Evolutionary conservation across 1,140 invertebrate genomes (phyloP).

Genomic region (Anoplophora glabripennis): DNA sequence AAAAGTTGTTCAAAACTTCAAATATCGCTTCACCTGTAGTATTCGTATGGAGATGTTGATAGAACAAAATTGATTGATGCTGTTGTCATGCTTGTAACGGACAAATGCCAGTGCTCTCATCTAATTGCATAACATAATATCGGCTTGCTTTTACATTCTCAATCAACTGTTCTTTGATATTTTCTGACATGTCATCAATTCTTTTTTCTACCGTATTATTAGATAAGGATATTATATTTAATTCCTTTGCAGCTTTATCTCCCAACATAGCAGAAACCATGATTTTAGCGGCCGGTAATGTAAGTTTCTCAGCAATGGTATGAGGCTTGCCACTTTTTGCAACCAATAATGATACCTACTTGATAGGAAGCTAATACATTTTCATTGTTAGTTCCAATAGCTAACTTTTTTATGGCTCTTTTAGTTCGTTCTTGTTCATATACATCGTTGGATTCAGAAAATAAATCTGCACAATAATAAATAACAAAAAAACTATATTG

Average conservation of each 20-base stretch:
- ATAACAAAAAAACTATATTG: too few relatives aligned
- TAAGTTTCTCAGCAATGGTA: too few relatives aligned
- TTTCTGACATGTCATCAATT: constrained; percentile 18
- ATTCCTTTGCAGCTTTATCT: constrained; percentile 2
- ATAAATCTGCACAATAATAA: too few relatives aligned
- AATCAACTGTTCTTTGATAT: constrained; percentile 16
- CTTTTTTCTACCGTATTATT: constrained; percentile 9
- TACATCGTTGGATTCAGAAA: too few relatives aligned
- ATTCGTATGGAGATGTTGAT: background rate
- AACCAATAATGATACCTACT: too few relatives aligned
- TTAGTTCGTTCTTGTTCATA: too few relatives aligned
- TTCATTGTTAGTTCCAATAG: too few relatives aligned
- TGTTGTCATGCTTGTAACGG: too few relatives aligned
- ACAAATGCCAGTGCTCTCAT: constrained; percentile 10
- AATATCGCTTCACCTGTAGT: constrained; percentile 16
- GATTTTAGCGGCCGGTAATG: constrained; percentile 6
- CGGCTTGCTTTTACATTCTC: constrained; percentile 9
- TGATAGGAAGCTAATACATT: too few relatives aligned
- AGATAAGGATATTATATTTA: constrained; percentile 8
- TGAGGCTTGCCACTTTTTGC: too few relatives aligned
- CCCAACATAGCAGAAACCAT: constrained; percentile 9
- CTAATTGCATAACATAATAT: constrained; percentile 17
- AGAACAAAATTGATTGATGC: too few relatives aligned
- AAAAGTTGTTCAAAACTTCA: constrained; percentile 14
- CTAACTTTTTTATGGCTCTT: too few relatives aligned